Percentiles rank a stretch among this genome's conserved stretches.
Conservation (phyloP, 1,140 invertebrate genomes). For the Drosophila sucinea region DNA sequence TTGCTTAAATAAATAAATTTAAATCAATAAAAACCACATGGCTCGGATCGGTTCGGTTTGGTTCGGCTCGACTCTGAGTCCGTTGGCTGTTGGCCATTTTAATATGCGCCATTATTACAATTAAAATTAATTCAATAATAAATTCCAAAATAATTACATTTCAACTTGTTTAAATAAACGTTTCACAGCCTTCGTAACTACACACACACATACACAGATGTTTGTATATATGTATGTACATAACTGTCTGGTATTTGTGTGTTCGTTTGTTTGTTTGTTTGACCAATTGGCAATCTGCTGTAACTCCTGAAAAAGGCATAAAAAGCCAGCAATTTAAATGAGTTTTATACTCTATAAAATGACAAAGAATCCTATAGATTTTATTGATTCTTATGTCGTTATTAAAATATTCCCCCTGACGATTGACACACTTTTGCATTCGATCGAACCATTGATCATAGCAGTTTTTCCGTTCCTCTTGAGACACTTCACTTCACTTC, state of each 20-base stretch:
- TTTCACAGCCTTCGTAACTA: constrained; percentile 43
- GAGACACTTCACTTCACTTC: no score
- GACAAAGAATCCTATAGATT: not conserved
- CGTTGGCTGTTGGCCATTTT: constrained; percentile 53
- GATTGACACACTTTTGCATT: no score
- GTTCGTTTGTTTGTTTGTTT: constrained; percentile 21
- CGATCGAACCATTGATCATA: no score
- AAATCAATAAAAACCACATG: constrained; percentile 75
- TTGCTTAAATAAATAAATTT: constrained; percentile 77
- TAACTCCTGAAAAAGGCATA: constrained; percentile 27
- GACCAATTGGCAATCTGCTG: constrained; percentile 60
- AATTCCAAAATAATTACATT: constrained; percentile 83
- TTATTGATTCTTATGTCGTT: not conserved
- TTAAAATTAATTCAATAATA: constrained; percentile 83
- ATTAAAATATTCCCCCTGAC: no score
- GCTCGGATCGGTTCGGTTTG: not conserved
- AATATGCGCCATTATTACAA: constrained; percentile 80
- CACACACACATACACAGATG: constrained; percentile 24
- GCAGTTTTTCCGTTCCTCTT: no score
- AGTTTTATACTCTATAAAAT: constrained; percentile 21
- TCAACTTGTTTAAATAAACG: constrained; percentile 78
- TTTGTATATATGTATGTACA: constrained; percentile 33
- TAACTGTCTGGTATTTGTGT: constrained; percentile 11
- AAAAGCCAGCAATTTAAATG: constrained; percentile 40
- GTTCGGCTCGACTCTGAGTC: not conserved